Base-by-base conservation (phyloP, 2,797 vertebrate genomes). In the Aselliscus stoliczkanus region DNA sequence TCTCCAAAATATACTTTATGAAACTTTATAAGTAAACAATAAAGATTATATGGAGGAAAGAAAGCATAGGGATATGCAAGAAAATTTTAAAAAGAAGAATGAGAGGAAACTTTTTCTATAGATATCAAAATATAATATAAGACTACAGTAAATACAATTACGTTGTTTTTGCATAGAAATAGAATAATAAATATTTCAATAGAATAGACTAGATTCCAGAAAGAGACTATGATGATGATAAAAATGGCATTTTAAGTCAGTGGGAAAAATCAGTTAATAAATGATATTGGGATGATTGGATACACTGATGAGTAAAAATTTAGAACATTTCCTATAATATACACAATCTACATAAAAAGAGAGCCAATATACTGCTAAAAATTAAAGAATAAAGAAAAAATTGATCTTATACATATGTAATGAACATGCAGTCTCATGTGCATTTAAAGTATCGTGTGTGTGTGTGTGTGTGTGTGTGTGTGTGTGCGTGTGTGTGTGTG, bases 11-110 rank as follows among this genome's bases (percentile, higher is more conserved):
- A 92, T 11, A 88, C 82, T 93, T 79, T 95, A 86, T 92, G 31
- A 34, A 93, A 95, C 44, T 96, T 87, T 89, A 47, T 93, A 97
- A 97, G 75, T 95, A 47, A 95, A 96, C 94, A 67, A 76, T 90
- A 88, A 92, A 75, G 47, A 82, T 86, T 69, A 79, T 79, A 85
- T 34, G 47, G 77, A 52, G 50, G 54, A 81, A 95, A 54, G 39
- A 90, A 90, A 81, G 5, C 47, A 58, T 10, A 65, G 3, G 27
- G 56, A 65, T 31, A 93, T n/a, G 10, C 39, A 88, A 80, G 64
- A 92, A 80, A 65, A 44, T 58, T 56, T 93, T 79, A 69, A 37
- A 80, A 69, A 65, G 31, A 85, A 31, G 23, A 95, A 72, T 69
- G 14, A 90, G 8, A 11, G 2, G 62, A 39, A 92, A 72, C 15